Conservation (phyloP, 2,888 invertebrate genomes). For the Dione juno region DNA sequence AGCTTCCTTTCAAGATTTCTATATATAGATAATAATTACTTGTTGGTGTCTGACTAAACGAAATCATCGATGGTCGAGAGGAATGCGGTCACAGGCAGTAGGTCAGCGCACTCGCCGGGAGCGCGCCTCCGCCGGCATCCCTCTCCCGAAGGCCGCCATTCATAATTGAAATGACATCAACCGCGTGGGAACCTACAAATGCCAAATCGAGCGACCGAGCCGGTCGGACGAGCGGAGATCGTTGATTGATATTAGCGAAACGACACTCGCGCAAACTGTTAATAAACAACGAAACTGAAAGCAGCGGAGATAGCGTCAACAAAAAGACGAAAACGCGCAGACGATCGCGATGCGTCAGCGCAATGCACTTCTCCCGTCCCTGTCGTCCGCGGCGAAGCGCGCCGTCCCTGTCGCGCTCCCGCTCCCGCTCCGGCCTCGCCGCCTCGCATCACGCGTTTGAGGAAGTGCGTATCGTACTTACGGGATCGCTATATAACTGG, state of each 20-base stretch:
- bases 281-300: slow-evolving; percentile 71
- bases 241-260: slow-evolving; percentile 71
- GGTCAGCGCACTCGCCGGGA: slow-evolving; percentile 72
- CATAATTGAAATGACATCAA: slow-evolving; percentile 81
- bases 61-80: slow-evolving; percentile 58
- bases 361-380: slow-evolving; percentile 68
- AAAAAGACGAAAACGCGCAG: slow-evolving; percentile 70
- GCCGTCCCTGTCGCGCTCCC: slow-evolving; percentile 49
- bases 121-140: slow-evolving; percentile 54
- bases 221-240: slow-evolving; percentile 67
- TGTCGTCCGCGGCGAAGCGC: slow-evolving; percentile 55
- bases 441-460: slow-evolving; percentile 58
- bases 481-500: slow-evolving; percentile 62
- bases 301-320: slow-evolving; percentile 63
- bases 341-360: slow-evolving; percentile 79
- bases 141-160: slow-evolving; percentile 65
- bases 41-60: slow-evolving; percentile 68
- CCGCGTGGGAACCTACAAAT: slow-evolving; percentile 79
- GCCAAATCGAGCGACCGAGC: slow-evolving; percentile 70
- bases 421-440: slow-evolving; percentile 48
- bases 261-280: slow-evolving; percentile 62
- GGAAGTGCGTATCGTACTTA: slow-evolving; percentile 70
- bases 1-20: slow-evolving; percentile 10
- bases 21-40: slow-evolving; percentile 56
- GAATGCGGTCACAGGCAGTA: slow-evolving; percentile 65